A percentile compares a stretch with the other conserved stretches of the same genome.
Evolutionary conservation across 2,888 invertebrate genomes (phyloP).

Genomic region (Falcaria lacertinaria): DNA sequence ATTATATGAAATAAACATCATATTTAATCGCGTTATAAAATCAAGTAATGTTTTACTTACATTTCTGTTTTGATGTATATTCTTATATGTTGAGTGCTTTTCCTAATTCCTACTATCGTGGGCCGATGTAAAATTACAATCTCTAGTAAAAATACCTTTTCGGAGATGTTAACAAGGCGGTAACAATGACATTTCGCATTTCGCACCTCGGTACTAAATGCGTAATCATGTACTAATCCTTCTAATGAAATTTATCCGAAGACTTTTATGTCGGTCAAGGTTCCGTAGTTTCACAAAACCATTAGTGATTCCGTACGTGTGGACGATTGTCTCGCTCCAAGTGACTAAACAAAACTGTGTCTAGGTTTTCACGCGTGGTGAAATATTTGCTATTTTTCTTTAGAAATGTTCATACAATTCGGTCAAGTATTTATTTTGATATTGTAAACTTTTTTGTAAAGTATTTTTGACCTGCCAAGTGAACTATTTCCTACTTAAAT

Average conservation of each 20-base stretch:
- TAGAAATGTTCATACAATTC: not conserved
- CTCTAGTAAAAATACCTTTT: too few relatives aligned
- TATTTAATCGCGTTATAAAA: too few relatives aligned
- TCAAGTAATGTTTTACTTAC: too few relatives aligned
- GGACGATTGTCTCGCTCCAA: slow-evolving; percentile 29
- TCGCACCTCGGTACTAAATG: not conserved
- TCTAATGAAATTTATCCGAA: not conserved
- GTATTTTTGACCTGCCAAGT: too few relatives aligned
- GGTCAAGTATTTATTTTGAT: not conserved
- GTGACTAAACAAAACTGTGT: slow-evolving; percentile 47
- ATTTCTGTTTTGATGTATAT: too few relatives aligned
- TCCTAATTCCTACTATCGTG: too few relatives aligned
- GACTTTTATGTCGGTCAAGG: slow-evolving; percentile 60
- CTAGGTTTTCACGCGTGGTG: slow-evolving; percentile 27
- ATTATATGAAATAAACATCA: too few relatives aligned
- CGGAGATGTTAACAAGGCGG: not conserved
- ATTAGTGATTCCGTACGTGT: slow-evolving; percentile 58
- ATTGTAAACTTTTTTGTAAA: not conserved
- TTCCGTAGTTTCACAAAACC: slow-evolving; percentile 57
- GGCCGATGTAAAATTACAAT: too few relatives aligned
- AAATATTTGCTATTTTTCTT: slow-evolving; percentile 12
- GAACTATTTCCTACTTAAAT: too few relatives aligned
- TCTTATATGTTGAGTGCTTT: too few relatives aligned
- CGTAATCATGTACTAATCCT: not conserved
- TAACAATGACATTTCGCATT: not conserved